A percentile compares a stretch with the other conserved stretches of the same genome.
phyloP scores from a whole-genome alignment of 2,888 invertebrate species.

The Acanthoscelides obtectus region DNA sequence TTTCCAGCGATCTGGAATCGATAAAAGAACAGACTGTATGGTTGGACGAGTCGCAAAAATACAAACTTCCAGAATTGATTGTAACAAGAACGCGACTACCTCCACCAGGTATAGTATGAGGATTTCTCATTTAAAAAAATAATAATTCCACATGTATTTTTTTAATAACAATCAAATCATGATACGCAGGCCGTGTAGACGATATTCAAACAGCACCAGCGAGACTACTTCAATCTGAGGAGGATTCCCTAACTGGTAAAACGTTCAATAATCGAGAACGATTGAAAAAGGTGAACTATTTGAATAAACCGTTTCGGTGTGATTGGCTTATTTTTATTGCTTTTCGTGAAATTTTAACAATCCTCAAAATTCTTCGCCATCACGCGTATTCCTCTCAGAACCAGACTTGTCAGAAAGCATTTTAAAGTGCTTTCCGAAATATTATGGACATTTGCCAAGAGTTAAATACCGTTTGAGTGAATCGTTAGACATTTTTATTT shows the following conservation, averaged over 20 bases:
- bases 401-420: too few species aligned
- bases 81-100: conserved; percentile 65
- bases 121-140: background rate
- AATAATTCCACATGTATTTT: background rate
- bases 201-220: conserved; percentile 48
- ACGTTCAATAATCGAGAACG: background rate
- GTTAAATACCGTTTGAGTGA: background rate
- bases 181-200: conserved; percentile 29
- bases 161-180: background rate
- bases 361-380: too few species aligned
- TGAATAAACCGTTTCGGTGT: too few species aligned
- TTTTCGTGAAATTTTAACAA: too few species aligned
- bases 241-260: conserved; percentile 15
- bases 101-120: conserved; percentile 51
- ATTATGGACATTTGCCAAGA: too few species aligned
- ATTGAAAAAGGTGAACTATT: conserved; percentile 28
- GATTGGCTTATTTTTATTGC: too few species aligned
- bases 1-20: conserved; percentile 59
- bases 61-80: conserved; percentile 65
- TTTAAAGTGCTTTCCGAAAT: too few species aligned
- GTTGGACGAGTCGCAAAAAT: conserved; percentile 69
- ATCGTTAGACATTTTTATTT: background rate
- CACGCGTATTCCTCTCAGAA: too few species aligned
- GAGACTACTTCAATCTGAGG: conserved; percentile 36
- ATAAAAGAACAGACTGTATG: conserved; percentile 65